These are phyloP conservation scores for Diadegma fenestrale DNA, from an alignment of 2,888 invertebrate genomes.

Conservation along the genomic window DNA sequence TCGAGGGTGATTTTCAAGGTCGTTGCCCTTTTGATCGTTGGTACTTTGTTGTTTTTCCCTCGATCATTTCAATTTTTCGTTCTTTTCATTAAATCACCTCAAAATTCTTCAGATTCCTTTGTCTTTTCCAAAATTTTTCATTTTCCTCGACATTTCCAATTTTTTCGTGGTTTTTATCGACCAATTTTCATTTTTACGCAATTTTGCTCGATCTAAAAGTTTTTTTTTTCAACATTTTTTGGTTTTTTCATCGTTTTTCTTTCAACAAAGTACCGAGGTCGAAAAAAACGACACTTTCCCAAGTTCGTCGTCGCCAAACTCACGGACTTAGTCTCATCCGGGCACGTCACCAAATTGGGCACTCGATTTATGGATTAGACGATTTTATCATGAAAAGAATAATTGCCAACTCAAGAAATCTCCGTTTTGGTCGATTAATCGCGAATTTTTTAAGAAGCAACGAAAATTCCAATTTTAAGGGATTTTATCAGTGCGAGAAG, in stretches of 20 bases:
- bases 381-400: slow-evolving; percentile 1
- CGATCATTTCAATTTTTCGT: background rate
- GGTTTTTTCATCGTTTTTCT: background rate
- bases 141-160: background rate
- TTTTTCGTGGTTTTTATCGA: background rate
- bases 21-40: slow-evolving; percentile 27
- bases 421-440: background rate
- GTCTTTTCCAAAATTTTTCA: background rate
- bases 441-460: background rate
- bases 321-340: slow-evolving; percentile 27
- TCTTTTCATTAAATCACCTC: background rate
- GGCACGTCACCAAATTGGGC: too few species aligned
- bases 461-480: background rate
- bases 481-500: too few species aligned
- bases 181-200: background rate
- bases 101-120: background rate
- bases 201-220: too few species aligned
- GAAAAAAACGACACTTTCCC: slow-evolving; percentile 22
- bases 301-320: slow-evolving; percentile 17
- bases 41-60: slow-evolving; percentile 6
- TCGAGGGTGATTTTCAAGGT: background rate
- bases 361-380: slow-evolving; percentile 25
- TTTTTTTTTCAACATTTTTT: background rate
- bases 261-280: slow-evolving; percentile 22
- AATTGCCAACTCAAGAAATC: background rate